These are phyloP conservation scores for Ormyrus thymus DNA, from an alignment of 2,888 invertebrate species.

Conservation along the genomic window DNA sequence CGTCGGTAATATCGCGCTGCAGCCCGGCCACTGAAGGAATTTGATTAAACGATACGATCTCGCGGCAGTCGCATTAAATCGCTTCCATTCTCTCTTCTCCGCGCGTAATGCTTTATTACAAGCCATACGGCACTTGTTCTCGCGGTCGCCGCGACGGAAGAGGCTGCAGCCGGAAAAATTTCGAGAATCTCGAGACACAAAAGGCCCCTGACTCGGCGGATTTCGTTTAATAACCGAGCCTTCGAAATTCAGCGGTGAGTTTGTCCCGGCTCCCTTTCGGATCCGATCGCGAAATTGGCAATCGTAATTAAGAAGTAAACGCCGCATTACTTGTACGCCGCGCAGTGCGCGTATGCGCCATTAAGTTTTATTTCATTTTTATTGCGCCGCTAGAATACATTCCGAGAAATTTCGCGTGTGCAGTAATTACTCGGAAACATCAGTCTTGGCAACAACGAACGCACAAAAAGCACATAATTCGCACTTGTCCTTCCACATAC, in stretches of 20 bases:
- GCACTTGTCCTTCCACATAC: not conserved
- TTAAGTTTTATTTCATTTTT: too few species aligned
- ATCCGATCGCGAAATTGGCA: too few species aligned
- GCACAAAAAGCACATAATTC: too few species aligned
- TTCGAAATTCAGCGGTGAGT: not conserved
- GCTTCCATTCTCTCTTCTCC: not conserved
- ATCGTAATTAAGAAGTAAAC: too few species aligned
- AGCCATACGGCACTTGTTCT: too few species aligned
- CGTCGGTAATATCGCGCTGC: not conserved
- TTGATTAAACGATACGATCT: conserved; percentile 45
- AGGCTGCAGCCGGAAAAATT: not conserved
- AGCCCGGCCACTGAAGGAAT: conserved; percentile 3
- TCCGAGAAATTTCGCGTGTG: too few species aligned
- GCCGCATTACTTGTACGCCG: too few species aligned
- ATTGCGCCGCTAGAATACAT: too few species aligned
- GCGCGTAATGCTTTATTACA: conserved; percentile 11
- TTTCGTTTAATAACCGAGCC: not conserved
- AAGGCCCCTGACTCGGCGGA: too few species aligned
- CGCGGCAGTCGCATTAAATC: conserved; percentile 3
- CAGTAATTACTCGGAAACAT: too few species aligned
- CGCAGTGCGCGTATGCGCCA: too few species aligned
- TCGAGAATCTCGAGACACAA: not conserved
- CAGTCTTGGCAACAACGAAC: too few species aligned
- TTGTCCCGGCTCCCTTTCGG: not conserved
- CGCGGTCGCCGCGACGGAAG: not conserved